Base-by-base conservation (phyloP, 2,797 vertebrate species). In the Molossus molossus region DNA sequence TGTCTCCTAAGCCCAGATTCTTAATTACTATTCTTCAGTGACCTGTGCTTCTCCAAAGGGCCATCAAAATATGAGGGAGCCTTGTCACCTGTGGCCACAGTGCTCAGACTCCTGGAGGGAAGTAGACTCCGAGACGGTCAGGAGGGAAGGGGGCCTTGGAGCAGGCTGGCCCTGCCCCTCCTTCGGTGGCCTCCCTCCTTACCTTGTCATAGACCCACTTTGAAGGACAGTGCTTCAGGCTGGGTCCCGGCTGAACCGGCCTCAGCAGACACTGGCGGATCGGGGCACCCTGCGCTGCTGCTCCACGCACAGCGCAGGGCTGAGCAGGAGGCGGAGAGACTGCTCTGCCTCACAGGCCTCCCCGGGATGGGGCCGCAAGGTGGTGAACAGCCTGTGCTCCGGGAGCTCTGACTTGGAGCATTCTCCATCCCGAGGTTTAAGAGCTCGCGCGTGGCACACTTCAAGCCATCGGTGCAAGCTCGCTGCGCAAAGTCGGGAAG, bases 301-400 rank as follows among this genome's bases (percentile, higher is more conserved):
- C 7, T 57, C 27, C 12, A 0, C 3, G 9, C 33, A 33, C 21
- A 21, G 11, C 23, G 37, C 8, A 1, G 5, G 0, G 11, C 2
- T 5, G 18, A 14, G 9, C 25, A 33, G 11, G 8, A 18, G 33
- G 14, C 1, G n/a, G 57, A 76, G 6, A 67, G 33, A 64, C 58
- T 64, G 72, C 45, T 58, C 21, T 60, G 64, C 14, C 5, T 75
- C 58, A 1, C 10, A 64, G 29, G 25, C n/a, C 33, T 23, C 69
- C 57, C 60, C 60, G 14, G 45, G 27, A 20, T 7, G 3, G 33
- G n/a, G 57, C 57, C 15, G 1, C 5, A 5, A 0, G 3, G 10
- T 21, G 9, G 70, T n/a, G 27, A 14, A 21, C n/a, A 58, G 25
- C 23, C 40, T 40, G 12, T 17, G 64, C 55, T 70, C 62, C 9